Conservation (phyloP, 2,113 vertebrate species). For the Gadus chalcogrammus region DNA sequence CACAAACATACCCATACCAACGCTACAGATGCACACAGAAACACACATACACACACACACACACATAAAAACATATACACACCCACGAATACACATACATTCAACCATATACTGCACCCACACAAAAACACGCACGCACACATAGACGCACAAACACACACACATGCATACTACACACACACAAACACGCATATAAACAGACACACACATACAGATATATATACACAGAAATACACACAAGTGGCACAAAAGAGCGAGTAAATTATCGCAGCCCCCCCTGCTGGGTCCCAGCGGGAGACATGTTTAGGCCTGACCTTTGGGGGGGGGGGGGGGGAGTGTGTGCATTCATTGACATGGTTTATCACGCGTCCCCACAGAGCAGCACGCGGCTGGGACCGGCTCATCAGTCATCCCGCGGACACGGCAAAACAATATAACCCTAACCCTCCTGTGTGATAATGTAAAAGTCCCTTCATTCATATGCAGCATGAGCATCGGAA, state of each 20-base stretch:
- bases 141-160: background rate
- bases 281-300: too few relatives aligned
- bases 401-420: too few relatives aligned
- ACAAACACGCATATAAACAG: background rate
- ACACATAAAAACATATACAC: background rate
- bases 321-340: constrained; percentile 18
- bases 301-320: constrained; percentile 39
- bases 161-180: background rate
- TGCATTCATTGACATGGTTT: constrained; percentile 41
- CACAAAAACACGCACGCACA: background rate
- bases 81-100: constrained; percentile 11
- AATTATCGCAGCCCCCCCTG: background rate
- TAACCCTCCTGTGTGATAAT: too few relatives aligned
- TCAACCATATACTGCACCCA: background rate
- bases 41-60: background rate
- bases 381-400: too few relatives aligned
- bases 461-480: too few relatives aligned
- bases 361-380: background rate
- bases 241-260: background rate
- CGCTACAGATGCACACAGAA: background rate
- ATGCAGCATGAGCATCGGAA: too few relatives aligned
- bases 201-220: background rate
- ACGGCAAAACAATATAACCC: too few relatives aligned
- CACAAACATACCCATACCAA: background rate
- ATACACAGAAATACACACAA: background rate